Evolutionary conservation across 2,113 vertebrate genomes (phyloP).

Genomic region (Erinaceus europaeus): DNA sequence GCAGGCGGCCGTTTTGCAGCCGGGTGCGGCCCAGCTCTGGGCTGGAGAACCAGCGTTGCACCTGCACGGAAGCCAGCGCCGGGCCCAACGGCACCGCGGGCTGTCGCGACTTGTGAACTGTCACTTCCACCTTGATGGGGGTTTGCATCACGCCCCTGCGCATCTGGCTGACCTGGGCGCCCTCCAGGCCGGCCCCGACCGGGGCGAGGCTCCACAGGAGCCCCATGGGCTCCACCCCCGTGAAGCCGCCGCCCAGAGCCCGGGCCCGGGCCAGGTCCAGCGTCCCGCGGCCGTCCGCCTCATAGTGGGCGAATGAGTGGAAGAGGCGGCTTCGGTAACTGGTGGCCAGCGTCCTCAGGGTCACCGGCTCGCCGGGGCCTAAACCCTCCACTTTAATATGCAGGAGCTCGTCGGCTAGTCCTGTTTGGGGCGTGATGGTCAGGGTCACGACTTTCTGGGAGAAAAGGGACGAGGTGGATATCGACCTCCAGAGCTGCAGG

Average conservation of each 20-base stretch:
- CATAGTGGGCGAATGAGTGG: conserved; percentile 75
- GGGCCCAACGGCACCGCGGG: conserved; percentile 42
- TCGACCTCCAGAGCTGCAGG: neutral
- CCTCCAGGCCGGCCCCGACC: conserved; percentile 73
- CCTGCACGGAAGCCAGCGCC: conserved; percentile 63
- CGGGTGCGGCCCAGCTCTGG: conserved; percentile 71
- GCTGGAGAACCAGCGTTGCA: conserved; percentile 68
- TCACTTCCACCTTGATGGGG: conserved; percentile 73
- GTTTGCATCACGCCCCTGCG: conserved; percentile 43
- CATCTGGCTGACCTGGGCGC: conserved; percentile 68
- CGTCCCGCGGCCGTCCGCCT: conserved; percentile 61
- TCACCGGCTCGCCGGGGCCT: conserved; percentile 65
- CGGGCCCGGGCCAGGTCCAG: conserved; percentile 63
- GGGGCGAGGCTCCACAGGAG: conserved; percentile 79
- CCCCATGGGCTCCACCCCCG: conserved; percentile 78
- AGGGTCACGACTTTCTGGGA: conserved; percentile 14
- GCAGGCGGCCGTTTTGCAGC: conserved; percentile 67
- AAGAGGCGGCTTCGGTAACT: conserved; percentile 68
- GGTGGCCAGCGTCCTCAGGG: conserved; percentile 61
- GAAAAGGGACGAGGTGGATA: neutral
- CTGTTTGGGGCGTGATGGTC: conserved; percentile 46
- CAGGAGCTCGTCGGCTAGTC: conserved; percentile 65
- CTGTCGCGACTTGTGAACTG: conserved; percentile 66
- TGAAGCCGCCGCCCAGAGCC: conserved; percentile 76
- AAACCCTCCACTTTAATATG: conserved; percentile 68